A percentile compares a stretch with the other conserved stretches of the same genome.
Conservation (phyloP, 2,888 invertebrate genomes). For the Lottia gigantea region DNA sequence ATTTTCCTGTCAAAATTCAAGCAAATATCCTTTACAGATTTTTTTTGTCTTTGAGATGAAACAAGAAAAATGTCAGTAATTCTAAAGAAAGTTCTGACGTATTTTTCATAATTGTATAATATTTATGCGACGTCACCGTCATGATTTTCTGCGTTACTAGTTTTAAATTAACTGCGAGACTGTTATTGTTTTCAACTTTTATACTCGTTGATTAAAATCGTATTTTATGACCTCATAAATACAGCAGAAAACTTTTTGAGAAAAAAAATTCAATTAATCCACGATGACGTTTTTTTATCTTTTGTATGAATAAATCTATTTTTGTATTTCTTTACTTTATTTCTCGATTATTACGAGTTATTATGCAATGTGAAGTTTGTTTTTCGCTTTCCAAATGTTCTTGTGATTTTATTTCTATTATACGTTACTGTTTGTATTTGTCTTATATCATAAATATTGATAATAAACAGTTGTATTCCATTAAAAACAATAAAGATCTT, state of each 20-base stretch:
- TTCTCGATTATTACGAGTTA: too few relatives aligned
- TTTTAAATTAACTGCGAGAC: neutral
- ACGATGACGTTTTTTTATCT: neutral
- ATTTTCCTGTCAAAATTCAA: slow-evolving; percentile 7
- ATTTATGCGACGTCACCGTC: slow-evolving; percentile 7
- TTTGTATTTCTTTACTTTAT: too few relatives aligned
- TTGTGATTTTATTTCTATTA: too few relatives aligned
- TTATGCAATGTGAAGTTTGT: too few relatives aligned
- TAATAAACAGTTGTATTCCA: too few relatives aligned
- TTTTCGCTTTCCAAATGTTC: too few relatives aligned
- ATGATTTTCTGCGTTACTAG: slow-evolving; percentile 4
- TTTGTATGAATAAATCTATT: too few relatives aligned
- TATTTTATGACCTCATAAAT: neutral
- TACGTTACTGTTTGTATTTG: too few relatives aligned
- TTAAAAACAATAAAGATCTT: too few relatives aligned
- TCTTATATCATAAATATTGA: too few relatives aligned
- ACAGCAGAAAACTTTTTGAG: neutral
- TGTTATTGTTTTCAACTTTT: neutral
- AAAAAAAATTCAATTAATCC: neutral
- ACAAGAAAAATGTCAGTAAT: neutral
- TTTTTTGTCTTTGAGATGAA: slow-evolving; percentile 2
- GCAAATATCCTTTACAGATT: neutral
- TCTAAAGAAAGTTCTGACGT: too few relatives aligned
- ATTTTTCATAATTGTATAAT: neutral
- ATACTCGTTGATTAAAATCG: neutral